phyloP scores from a whole-genome alignment of 2,113 vertebrate genomes.

The Ellobius talpinus region DNA sequence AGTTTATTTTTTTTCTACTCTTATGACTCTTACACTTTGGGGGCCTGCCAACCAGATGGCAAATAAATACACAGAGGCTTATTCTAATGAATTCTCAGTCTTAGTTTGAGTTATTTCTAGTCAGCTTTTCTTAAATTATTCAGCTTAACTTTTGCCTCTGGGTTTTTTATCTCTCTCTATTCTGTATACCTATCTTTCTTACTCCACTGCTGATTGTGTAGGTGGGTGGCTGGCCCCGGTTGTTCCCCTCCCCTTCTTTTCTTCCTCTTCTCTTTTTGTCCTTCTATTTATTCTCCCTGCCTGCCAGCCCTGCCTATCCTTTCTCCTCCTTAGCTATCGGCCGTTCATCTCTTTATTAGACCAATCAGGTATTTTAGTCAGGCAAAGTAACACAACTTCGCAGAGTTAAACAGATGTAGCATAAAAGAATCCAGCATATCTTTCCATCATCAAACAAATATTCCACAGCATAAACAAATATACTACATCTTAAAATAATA shows the following conservation, averaged over 20 bases:
- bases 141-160: not conserved
- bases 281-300: not conserved
- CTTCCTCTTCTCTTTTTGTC: not conserved
- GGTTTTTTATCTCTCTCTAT: not conserved
- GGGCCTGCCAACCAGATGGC: not conserved
- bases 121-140: not conserved
- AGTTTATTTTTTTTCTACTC: not conserved
- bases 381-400: too few relatives aligned
- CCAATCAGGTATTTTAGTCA: too few relatives aligned
- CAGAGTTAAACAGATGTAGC: not conserved
- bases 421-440: not conserved
- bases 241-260: not conserved
- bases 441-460: not conserved
- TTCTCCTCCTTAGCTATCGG: too few relatives aligned
- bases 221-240: not conserved
- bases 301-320: not conserved
- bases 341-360: too few relatives aligned
- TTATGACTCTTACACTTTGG: not conserved
- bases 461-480: not conserved
- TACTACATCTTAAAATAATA: not conserved
- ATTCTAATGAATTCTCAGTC: not conserved
- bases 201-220: not conserved
- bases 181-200: not conserved
- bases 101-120: not conserved
- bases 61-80: not conserved